A percentile compares a stretch with the other conserved stretches of the same genome.
phyloP scores from a whole-genome alignment of 2,797 vertebrate genomes.

The Tragelaphus eurycerus region DNA sequence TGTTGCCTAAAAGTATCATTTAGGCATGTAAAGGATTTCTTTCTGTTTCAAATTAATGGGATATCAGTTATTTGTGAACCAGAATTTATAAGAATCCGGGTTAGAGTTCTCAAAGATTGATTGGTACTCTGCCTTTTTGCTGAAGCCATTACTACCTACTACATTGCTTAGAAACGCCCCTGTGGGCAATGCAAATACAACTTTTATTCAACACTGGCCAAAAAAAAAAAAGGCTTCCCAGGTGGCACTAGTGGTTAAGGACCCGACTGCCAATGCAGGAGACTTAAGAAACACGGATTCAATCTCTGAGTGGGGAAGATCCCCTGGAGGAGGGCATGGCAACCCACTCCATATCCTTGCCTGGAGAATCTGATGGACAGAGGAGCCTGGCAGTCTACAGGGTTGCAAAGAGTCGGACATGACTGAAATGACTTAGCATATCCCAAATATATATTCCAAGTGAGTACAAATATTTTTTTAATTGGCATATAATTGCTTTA shows the following conservation, averaged over 20 bases:
- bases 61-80: background rate
- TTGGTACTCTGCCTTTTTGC: background rate
- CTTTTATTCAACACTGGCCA: background rate
- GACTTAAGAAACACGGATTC: background rate
- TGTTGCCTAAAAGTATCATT: slow-evolving; percentile 14
- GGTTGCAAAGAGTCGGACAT: background rate
- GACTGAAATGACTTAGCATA: background rate
- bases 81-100: background rate
- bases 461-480: background rate
- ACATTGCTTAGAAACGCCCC: background rate
- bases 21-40: background rate
- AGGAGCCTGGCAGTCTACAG: background rate
- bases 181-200: background rate
- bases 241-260: background rate
- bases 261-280: background rate
- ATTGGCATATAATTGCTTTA: background rate
- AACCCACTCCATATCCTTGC: background rate
- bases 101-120: background rate
- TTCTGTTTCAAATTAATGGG: slow-evolving; percentile 3
- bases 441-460: background rate
- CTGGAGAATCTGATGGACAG: background rate
- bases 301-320: background rate
- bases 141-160: background rate
- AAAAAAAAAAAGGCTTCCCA: background rate
- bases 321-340: background rate